Conservation (phyloP, 1,140 invertebrate genomes). For the Brachionus rubens region DNA sequence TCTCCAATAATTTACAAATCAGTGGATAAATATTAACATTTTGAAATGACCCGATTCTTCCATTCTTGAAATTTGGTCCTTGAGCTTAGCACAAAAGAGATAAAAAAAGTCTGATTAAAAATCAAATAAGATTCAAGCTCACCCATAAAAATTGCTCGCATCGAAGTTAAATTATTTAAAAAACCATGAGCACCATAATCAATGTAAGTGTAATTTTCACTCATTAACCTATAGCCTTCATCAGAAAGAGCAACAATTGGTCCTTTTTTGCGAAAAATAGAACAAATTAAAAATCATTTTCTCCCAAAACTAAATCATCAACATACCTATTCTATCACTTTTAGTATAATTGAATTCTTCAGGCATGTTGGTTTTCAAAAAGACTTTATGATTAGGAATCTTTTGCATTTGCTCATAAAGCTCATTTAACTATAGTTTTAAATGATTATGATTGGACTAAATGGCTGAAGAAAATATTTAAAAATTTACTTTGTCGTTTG, state of each 20-base stretch:
- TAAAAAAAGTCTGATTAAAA: not conserved
- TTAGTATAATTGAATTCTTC: constrained; percentile 63
- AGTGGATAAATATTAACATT: constrained; percentile 69
- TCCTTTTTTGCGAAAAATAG: no score
- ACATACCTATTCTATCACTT: constrained; percentile 24
- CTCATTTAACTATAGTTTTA: constrained; percentile 56
- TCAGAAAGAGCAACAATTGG: constrained; percentile 22
- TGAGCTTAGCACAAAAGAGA: constrained; percentile 60
- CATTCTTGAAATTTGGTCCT: constrained; percentile 66
- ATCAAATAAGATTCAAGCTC: not conserved
- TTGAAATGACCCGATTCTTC: constrained; percentile 64
- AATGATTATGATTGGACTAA: constrained; percentile 52
- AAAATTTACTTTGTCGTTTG: not conserved
- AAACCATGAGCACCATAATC: constrained; percentile 68
- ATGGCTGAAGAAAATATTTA: not conserved
- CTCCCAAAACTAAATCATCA: no score
- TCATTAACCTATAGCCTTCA: constrained; percentile 20
- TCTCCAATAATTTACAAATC: constrained; percentile 66
- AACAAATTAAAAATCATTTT: no score
- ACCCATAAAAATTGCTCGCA: constrained; percentile 69
- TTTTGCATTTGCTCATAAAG: constrained; percentile 63
- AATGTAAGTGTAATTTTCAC: not conserved
- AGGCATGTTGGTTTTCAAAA: constrained; percentile 64
- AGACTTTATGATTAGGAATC: constrained; percentile 63
- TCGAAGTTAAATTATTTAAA: constrained; percentile 64